Evolutionary conservation across 2,888 invertebrate species (phyloP), one percentile per base, ranked within the genome.

Genomic region (Idaea biselata): DNA sequence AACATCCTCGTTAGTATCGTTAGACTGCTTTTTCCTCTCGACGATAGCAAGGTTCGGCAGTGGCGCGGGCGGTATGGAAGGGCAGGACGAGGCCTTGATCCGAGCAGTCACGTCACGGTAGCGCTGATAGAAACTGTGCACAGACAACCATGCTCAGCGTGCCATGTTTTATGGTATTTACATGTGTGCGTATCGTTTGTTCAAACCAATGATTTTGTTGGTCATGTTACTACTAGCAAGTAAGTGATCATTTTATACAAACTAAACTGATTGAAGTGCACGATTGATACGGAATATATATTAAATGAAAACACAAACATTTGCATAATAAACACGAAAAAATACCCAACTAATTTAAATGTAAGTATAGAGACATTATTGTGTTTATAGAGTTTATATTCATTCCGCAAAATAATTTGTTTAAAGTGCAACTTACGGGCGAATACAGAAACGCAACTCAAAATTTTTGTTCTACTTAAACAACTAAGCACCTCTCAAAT

Each of bases 71-170:
- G 94, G 94, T 90, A 96, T 94, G 84, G 95, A 94, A 77, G 96
- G 96, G 89, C 95, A 96, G 91, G 96, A 96, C 81, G 95, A 95
- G 86, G 97, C 96, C 94, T 96, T 96, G 93, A 97, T 97, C 93
- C 97, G 96, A 90, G 96, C 97, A 90, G 96, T 96, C 92, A 97
- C 95, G 94, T 96, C 96, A 91, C 95, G 94, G 93, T 97, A 96
- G 92, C 96, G 96, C 93, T 96, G 95, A 95, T 96, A 96, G 95
- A 97, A 97, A 95, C 97, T 97, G 94, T 89, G 84, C 82, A 85
- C 82, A 86, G 78, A 83, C 79, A 83, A 80, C 75, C 80, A 80
- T 80, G 79, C 63, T 60, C 58, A 62, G 61, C 62, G 44, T 44
- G 44, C 44, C 44, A 14, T 44, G 44, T 44, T 44, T 44, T 44